phyloP scores from a whole-genome alignment of 2,113 vertebrate species.

The Microtus oregoni region DNA sequence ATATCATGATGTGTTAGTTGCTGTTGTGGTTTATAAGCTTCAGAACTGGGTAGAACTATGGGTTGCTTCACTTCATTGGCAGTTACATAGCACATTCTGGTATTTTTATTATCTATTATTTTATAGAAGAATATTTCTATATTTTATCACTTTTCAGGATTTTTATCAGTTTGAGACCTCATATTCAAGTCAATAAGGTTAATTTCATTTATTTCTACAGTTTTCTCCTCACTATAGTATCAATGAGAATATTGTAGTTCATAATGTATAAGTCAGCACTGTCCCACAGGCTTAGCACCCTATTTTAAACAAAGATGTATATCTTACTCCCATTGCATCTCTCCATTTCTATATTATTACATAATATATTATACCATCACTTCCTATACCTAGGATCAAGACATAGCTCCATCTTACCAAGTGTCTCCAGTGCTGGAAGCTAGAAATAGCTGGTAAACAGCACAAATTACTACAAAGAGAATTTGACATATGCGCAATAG shows the following conservation, averaged over 20 bases:
- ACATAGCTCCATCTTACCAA: background rate
- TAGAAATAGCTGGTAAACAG: slow-evolving; percentile 8
- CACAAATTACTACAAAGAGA: background rate
- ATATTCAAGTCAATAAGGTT: background rate
- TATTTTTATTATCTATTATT: slow-evolving; percentile 7
- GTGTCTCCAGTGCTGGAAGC: background rate
- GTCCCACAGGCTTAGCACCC: background rate
- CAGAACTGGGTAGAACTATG: background rate
- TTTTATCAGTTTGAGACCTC: background rate
- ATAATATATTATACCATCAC: background rate
- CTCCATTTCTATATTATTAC: background rate
- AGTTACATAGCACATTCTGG: background rate
- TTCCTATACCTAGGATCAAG: background rate
- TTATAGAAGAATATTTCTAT: background rate
- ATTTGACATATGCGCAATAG: background rate
- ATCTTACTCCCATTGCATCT: background rate
- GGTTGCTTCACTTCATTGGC: background rate
- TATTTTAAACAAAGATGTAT: slow-evolving; percentile 4
- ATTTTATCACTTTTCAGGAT: background rate
- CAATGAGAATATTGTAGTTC: background rate
- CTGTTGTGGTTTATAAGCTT: background rate
- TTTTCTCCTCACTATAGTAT: background rate
- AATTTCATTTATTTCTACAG: background rate
- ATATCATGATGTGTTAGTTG: background rate
- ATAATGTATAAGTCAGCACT: background rate